phyloP scores from a whole-genome alignment of 2,888 invertebrate species.

The Latrodectus elegans region DNA sequence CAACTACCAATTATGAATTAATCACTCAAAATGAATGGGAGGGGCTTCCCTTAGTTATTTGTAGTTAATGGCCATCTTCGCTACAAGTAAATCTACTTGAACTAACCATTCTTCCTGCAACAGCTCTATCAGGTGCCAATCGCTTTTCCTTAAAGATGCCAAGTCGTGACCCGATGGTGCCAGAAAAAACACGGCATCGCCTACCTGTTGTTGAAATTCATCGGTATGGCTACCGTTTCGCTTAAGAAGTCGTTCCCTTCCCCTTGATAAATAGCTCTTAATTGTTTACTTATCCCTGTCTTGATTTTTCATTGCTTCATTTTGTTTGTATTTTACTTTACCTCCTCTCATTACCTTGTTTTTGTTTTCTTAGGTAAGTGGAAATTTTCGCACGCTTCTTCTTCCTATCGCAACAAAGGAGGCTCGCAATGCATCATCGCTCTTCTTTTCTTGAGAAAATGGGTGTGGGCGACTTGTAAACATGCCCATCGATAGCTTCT shows the following conservation, averaged over 20 bases:
- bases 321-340: not conserved
- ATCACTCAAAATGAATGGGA: too few species aligned
- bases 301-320: constrained; percentile 7
- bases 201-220: not conserved
- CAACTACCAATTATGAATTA: too few species aligned
- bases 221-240: not conserved
- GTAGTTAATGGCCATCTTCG: too few species aligned
- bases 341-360: constrained; percentile 46
- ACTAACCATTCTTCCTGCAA: not conserved
- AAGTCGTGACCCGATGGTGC: constrained; percentile 1
- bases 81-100: too few species aligned
- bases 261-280: constrained; percentile 53
- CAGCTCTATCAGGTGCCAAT: not conserved
- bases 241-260: not conserved
- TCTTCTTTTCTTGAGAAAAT: not conserved
- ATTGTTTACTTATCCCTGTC: constrained; percentile 52
- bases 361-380: constrained; percentile 59
- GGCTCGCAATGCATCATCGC: constrained; percentile 14
- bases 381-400: constrained; percentile 58
- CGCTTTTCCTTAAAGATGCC: not conserved
- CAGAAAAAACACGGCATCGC: not conserved
- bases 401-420: constrained; percentile 23
- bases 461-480: not conserved
- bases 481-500: not conserved
- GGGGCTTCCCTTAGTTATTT: too few species aligned